Evolutionary conservation across 2,113 vertebrate species (phyloP), one percentile per base, ranked within the genome.

Genomic region (Psephotus haematonotus): DNA sequence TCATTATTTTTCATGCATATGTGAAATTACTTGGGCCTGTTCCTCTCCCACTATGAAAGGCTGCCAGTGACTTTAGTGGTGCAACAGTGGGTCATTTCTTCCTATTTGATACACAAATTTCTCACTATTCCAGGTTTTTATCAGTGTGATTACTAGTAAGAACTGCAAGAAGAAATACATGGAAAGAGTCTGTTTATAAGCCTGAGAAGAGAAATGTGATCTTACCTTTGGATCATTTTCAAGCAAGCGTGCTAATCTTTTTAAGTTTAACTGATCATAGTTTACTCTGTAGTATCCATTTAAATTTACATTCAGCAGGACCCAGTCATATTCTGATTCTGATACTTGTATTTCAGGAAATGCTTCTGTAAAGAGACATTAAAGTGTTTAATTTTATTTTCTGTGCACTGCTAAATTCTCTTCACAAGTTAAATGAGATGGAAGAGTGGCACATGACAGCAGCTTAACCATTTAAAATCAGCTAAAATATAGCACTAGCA

Each of bases 261-360:
- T 97, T 97, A 98, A 98, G 79, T 98, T 97, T 82, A 97, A 81
- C 46, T 96, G 39, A 70, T 98, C 98, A 89, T 98, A 98, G 86
- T 98, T 98, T 90, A 98, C 97, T 96, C 98, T 97, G 88, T 98
- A 98, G 90, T 98, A 98, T 86, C 98, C 98, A 88, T 95, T 97
- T 91, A 97, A 55, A 92, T 98, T 98, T 76, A 98, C 92, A 94
- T 98, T 98, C 95, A 98, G 93, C 88, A 98, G 83, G 85, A 98
- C 97, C 98, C 98, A 98, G 78, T 98, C 98, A 62, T 96, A 63
- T 86, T 97, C 97, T 72, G 97, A 97, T 90, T 97, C 95, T 39
- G 85, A 95, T 39, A 97, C 64, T 88, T 95, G 97, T 97, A 98
- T 98, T 97, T 98, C 98, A 79, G 98, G 97, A 82, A 98, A 98